Conservation (phyloP, 2,888 invertebrate genomes). For the Rotaria sp. region DNA sequence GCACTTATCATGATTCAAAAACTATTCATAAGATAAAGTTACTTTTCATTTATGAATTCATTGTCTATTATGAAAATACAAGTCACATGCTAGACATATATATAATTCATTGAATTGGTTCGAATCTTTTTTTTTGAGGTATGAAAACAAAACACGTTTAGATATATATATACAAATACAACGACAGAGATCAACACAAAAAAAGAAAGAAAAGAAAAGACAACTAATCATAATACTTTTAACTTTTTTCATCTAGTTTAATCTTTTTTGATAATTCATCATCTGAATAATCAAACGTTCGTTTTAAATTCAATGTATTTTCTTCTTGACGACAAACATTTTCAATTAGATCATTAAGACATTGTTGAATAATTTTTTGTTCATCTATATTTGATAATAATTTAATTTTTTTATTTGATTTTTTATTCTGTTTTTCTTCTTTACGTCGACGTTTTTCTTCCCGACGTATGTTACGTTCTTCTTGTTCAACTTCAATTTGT, state of each 20-base stretch:
- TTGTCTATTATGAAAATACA: too few relatives aligned
- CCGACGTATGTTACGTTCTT: slow-evolving; percentile 3
- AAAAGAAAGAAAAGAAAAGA: not conserved
- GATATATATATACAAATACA: slow-evolving; percentile 9
- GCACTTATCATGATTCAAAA: too few relatives aligned
- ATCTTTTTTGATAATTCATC: not conserved
- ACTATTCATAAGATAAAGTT: too few relatives aligned
- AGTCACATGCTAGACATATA: too few relatives aligned
- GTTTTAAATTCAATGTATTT: not conserved
- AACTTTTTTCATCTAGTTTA: not conserved
- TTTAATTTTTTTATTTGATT: not conserved
- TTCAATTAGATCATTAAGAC: not conserved
- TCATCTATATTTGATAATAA: not conserved
- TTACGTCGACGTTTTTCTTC: slow-evolving; percentile 12
- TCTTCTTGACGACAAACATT: not conserved
- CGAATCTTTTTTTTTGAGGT: not conserved
- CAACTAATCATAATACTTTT: not conserved
- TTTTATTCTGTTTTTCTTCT: not conserved
- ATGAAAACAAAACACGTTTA: slow-evolving; percentile 16
- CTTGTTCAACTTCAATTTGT: slow-evolving; percentile 27
- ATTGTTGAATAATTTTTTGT: not conserved
- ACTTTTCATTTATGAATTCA: too few relatives aligned
- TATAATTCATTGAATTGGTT: not conserved
- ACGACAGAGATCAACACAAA: not conserved
- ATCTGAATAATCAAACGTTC: not conserved